Evolutionary conservation across 2,888 invertebrate genomes (phyloP), one percentile per base, ranked within the genome.

Genomic region (Girardia tigrina): DNA sequence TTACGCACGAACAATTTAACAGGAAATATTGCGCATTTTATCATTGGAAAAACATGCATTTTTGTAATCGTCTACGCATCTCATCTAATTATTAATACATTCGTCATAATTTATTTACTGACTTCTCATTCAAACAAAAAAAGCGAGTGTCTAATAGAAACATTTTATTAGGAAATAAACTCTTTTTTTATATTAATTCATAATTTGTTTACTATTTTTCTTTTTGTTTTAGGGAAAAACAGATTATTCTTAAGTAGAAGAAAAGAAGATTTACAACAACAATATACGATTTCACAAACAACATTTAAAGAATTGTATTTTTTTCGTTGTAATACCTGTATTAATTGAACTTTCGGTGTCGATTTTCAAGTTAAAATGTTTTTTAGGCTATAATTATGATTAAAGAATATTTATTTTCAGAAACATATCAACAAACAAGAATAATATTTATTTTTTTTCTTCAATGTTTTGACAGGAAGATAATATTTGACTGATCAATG

Each of bases 81-180:
- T 56, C 56, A 56, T 56, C 56, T 56, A 56, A 56, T 56, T 56
- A 56, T 56, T 56, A 56, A 23, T 12, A 36, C n/a, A 56, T n/a
- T 56, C 4, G 56, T 56, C 56, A 56, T 56, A 56, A 56, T 56
- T 56, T 56, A 56, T 56, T 2, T n/a, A 8, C 56, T 56, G 56
- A 56, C 56, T 56, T 56, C 56, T 56, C 56, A 56, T 56, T 56
- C 23, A 56, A 56, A 56, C 56, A 56, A 56, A 56, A 56, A 56
- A 56, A 56, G 23, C 56, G 23, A 23, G 56, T 16, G n/a, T 56
- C 56, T 56, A 12, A 56, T 56, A 56, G 20, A 56, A 23, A 56
- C 56, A 56, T 56, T 56, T 56, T 56, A 56, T 56, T 56, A 56
- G n/a, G 56, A 56, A 56, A 56, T 56, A 56, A 56, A 56, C n/a